A percentile compares a stretch with the other conserved stretches of the same genome.
phyloP scores from a whole-genome alignment of 2,113 vertebrate genomes.

The Macaca nemestrina region DNA sequence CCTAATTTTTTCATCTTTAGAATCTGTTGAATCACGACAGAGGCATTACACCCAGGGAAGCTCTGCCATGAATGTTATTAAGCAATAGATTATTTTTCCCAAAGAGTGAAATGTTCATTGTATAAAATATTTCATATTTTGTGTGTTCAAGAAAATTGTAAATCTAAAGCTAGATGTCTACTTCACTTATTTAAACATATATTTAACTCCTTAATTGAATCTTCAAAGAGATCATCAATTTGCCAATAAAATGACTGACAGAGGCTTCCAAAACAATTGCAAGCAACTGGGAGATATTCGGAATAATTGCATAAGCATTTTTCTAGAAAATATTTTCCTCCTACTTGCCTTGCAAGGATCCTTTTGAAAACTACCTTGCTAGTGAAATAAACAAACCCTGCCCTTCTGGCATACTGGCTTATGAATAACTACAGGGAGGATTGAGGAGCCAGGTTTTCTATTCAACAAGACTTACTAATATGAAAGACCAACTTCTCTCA shows the following conservation, averaged over 20 bases:
- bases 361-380: not conserved
- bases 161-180: not conserved
- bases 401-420: not conserved
- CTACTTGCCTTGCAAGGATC: not conserved
- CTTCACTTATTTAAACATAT: slow-evolving; percentile 17
- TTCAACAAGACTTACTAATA: not conserved
- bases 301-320: not conserved
- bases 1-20: not conserved
- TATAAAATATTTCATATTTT: not conserved
- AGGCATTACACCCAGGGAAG: not conserved
- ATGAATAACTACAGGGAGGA: not conserved
- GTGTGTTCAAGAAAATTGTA: not conserved
- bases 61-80: not conserved
- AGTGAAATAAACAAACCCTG: not conserved
- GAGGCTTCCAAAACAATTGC: not conserved
- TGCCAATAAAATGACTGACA: not conserved
- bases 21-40: not conserved
- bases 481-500: not conserved
- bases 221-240: not conserved
- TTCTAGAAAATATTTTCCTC: slow-evolving; percentile 1
- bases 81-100: not conserved
- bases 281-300: not conserved
- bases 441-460: not conserved
- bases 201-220: not conserved
- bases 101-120: not conserved